These are phyloP conservation scores for Tragulus kanchil DNA, from an alignment of 2,113 vertebrate species.

Conservation along the genomic window DNA sequence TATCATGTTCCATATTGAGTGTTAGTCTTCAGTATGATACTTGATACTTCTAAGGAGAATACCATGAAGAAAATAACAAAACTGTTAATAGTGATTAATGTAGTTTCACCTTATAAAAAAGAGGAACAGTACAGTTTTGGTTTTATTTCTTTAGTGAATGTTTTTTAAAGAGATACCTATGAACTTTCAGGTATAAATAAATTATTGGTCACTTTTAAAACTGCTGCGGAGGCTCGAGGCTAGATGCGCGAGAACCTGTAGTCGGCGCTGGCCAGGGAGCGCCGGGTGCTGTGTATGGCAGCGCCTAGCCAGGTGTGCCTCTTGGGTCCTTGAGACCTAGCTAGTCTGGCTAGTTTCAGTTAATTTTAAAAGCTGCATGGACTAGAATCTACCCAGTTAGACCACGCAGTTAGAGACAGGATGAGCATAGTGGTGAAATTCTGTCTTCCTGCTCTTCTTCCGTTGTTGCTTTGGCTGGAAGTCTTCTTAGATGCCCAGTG, in stretches of 20 bases:
- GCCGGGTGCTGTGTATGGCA: neutral
- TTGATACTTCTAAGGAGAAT: neutral
- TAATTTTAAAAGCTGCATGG: neutral
- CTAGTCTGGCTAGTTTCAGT: neutral
- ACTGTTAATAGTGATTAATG: neutral
- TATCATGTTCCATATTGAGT: neutral
- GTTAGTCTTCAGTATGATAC: neutral
- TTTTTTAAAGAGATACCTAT: too few species aligned
- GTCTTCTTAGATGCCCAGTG: neutral
- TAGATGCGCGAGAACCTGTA: fast-evolving
- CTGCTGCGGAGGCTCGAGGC: neutral
- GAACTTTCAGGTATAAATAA: too few species aligned
- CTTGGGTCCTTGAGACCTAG: neutral
- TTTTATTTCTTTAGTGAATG: too few species aligned
- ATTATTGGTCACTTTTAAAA: too few species aligned
- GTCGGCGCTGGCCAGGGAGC: neutral
- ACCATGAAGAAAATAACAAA: neutral
- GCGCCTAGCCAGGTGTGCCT: too few species aligned
- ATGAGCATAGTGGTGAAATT: too few species aligned
- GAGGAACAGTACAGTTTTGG: neutral
- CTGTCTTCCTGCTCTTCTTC: neutral
- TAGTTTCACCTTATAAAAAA: neutral
- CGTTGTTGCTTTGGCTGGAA: neutral
- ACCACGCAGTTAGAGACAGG: neutral
- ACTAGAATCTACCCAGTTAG: neutral